Evolutionary conservation across 2,797 vertebrate genomes (phyloP).

Genomic region (Choloepus didactylus): DNA sequence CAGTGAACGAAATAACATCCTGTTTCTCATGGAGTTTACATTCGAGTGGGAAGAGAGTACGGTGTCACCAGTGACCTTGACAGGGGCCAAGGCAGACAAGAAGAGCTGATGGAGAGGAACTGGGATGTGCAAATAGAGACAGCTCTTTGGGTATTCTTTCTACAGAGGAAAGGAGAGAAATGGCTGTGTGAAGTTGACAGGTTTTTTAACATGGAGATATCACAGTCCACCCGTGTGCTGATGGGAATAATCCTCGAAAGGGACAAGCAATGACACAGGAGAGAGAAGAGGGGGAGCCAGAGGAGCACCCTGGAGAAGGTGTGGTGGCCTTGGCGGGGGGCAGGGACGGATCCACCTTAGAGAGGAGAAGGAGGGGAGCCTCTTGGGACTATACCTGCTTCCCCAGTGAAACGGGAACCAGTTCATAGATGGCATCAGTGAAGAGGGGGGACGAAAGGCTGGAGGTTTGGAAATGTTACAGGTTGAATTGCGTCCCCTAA

Average conservation of each 20-base stretch:
- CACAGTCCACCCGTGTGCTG: not conserved
- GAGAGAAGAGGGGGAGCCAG: not conserved
- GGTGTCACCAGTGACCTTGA: not conserved
- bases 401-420: not conserved
- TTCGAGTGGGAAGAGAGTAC: not conserved
- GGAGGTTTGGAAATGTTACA: not conserved
- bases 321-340: not conserved
- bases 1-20: too few relatives aligned
- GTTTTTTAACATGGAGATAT: not conserved
- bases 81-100: not conserved
- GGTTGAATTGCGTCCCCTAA: too few relatives aligned
- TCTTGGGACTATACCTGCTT: not conserved
- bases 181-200: not conserved
- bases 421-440: not conserved
- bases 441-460: not conserved
- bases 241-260: not conserved
- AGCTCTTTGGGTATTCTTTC: not conserved
- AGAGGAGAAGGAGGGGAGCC: not conserved
- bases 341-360: fast-evolving
- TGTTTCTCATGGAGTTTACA: not conserved
- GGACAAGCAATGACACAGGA: not conserved
- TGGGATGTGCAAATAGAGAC: not conserved
- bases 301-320: not conserved
- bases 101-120: not conserved
- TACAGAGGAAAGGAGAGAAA: not conserved